Base-by-base conservation (phyloP, 2,888 invertebrate species). In the Agriopis leucophaearia region DNA sequence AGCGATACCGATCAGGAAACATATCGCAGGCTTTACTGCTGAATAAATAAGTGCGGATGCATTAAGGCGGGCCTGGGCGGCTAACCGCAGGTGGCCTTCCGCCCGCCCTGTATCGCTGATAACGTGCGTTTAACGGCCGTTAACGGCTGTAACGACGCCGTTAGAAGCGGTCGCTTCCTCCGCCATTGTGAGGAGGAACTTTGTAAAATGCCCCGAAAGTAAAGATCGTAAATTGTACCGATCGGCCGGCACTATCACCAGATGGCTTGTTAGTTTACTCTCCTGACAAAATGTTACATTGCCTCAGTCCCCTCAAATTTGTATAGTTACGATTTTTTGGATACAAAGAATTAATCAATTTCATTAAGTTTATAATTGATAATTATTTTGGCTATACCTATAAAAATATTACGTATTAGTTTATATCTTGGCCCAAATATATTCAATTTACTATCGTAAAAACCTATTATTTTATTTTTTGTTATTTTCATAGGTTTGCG, bases 11-110 rank as follows among this genome's bases (percentile, higher is more conserved):
- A 91, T 91, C 88, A 87, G 91, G 92, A 91, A 91, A 88, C 88
- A 88, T 88, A 92, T 91, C 90, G 81, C 81, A 73, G 68, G 71
- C 76, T 82, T 84, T 74, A 77, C 72, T 73, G 84, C 81, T 80
- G 88, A 88, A 90, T 92, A 92, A 93, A 92, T 91, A 92, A 91
- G 89, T 91, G 87, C 92, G 92, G 92, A 92, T 88, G 91, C 90
- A 91, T 92, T 91, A 92, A 89, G 90, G 89, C 87, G 86, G 89
- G 85, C 83, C 68, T 69, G 87, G 88, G 81, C 82, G 81, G 86
- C 84, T 85, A 83, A 87, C 88, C 88, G 85, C 90, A 89, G 88
- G 89, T 89, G 89, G 89, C 88, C 89, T 90, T 89, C 90, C 91
- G 86, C 83, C 87, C 85, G 84, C 86, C 87, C 86, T 86, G 88